Percentiles rank a stretch among this genome's conserved stretches.
phyloP scores from a whole-genome alignment of 2,888 invertebrate species.

The Netelia melanura region DNA sequence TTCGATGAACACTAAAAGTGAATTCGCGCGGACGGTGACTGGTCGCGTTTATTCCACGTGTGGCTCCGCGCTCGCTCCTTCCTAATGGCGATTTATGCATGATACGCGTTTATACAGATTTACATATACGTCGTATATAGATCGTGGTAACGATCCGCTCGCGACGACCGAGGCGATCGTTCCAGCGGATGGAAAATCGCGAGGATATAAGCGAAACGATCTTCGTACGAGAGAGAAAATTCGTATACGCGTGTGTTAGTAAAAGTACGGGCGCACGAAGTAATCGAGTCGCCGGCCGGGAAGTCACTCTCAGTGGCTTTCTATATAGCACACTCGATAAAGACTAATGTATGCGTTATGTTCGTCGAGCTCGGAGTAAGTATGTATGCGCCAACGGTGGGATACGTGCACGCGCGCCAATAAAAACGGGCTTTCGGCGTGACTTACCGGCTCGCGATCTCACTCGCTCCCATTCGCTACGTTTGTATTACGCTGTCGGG shows the following conservation, averaged over 20 bases:
- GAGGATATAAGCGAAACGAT: constrained; percentile 16
- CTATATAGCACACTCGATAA: constrained; percentile 58
- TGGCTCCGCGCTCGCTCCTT: neutral
- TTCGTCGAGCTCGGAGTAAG: neutral
- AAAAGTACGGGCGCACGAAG: constrained; percentile 30
- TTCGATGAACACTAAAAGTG: constrained; percentile 44
- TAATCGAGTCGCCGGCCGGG: constrained; percentile 69
- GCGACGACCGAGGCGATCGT: constrained; percentile 53
- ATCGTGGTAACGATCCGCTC: constrained; percentile 1
- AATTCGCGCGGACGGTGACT: constrained; percentile 36
- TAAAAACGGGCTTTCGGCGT: constrained; percentile 53
- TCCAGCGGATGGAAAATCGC: constrained; percentile 58
- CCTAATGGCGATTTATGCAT: constrained; percentile 19
- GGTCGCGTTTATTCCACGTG: constrained; percentile 39
- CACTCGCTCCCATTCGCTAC: constrained; percentile 37
- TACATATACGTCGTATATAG: neutral
- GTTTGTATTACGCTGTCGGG: constrained; percentile 12
- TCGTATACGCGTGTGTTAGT: constrained; percentile 23
- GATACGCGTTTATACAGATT: neutral
- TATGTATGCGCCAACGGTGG: neutral
- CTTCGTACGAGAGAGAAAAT: constrained; percentile 18
- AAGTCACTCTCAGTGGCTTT: constrained; percentile 68
- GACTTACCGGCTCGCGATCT: constrained; percentile 57
- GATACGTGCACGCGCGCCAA: constrained; percentile 27
- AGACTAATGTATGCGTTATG: constrained; percentile 50